Base-by-base conservation (phyloP, 2,797 vertebrate genomes). In the Emys orbicularis region DNA sequence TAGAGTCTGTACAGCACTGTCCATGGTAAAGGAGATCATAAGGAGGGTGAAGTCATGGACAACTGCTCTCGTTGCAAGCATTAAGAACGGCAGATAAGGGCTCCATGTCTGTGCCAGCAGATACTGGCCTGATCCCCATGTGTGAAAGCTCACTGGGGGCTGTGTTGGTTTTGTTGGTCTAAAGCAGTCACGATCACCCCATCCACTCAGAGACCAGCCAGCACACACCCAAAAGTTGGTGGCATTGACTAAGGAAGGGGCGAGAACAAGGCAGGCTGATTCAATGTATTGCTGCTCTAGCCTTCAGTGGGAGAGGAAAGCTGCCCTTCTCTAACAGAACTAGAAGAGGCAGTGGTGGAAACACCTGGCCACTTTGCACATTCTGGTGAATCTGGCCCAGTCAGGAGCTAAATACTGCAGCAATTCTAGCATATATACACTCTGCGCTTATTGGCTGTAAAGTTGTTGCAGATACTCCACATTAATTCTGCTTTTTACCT, bases 51-150 rank as follows among this genome's bases (percentile, higher is more conserved):
- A 95, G 52, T 81, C 94, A 65, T 79, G 88, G 92, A 86, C 65
- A 87, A 74, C 34, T 72, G 96, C 86, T 97, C 74, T 86, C 59
- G 37, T 95, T 96, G 95, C 80, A 91, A 81, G 47, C 77, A 34
- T 85, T 4, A 0, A 74, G 93, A 83, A 4, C 68, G 68, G 12
- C 65, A 79, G 85, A 16, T 19, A 76, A 59, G 86, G 82, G 31
- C 81, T 95, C 94, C n/a, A 5, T 0, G n/a, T 44, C 87, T 91
- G 88, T 49, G 12, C 92, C 92, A 84, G 90, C 84, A 89, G 84
- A 76, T 92, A 56, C 8, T 19, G 79, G 91, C 74, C 5, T 1
- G 21, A 11, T 81, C 92, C 90, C 93, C 83, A 86, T 76, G 52
- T 84, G 37, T 65, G 89, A 87, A 79, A 77, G 56, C 13, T 94